Evolutionary conservation across 2,888 invertebrate genomes (phyloP).

Genomic region (Fabriciana adippe): DNA sequence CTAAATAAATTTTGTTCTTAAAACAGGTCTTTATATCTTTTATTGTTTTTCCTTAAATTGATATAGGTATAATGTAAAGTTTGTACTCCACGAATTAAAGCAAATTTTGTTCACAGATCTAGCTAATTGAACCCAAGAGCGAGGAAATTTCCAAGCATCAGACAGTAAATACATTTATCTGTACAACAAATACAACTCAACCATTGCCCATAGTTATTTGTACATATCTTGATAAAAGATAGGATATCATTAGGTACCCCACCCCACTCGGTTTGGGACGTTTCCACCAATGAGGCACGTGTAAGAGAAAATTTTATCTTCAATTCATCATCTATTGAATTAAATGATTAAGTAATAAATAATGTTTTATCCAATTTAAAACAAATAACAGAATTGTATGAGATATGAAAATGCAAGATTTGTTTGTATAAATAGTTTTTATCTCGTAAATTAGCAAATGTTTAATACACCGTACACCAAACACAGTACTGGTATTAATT

Average conservation of each 20-base stretch:
- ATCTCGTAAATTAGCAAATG: background rate
- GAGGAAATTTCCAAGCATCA: conserved; percentile 34
- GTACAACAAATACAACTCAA: conserved; percentile 28
- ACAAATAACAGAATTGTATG: too few species aligned
- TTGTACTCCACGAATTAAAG: background rate
- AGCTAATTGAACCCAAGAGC: conserved; percentile 5
- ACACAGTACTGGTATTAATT: conserved; percentile 7
- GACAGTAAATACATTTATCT: conserved; percentile 32
- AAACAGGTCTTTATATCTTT: too few species aligned
- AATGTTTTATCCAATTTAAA: too few species aligned
- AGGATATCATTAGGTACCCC: conserved; percentile 12
- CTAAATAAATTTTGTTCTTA: too few species aligned
- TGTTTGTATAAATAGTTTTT: background rate
- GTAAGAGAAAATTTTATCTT: background rate
- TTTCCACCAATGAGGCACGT: background rate
- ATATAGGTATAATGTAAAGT: background rate
- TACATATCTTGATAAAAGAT: conserved; percentile 21
- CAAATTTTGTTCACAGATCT: background rate
- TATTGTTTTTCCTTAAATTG: background rate
- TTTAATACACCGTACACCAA: background rate
- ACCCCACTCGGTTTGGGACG: background rate
- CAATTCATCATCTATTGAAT: too few species aligned
- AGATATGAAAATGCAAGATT: too few species aligned
- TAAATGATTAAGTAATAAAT: too few species aligned
- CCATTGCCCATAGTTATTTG: conserved; percentile 9